phyloP scores from a whole-genome alignment of 2,113 vertebrate genomes.

The Prolemur simus region DNA sequence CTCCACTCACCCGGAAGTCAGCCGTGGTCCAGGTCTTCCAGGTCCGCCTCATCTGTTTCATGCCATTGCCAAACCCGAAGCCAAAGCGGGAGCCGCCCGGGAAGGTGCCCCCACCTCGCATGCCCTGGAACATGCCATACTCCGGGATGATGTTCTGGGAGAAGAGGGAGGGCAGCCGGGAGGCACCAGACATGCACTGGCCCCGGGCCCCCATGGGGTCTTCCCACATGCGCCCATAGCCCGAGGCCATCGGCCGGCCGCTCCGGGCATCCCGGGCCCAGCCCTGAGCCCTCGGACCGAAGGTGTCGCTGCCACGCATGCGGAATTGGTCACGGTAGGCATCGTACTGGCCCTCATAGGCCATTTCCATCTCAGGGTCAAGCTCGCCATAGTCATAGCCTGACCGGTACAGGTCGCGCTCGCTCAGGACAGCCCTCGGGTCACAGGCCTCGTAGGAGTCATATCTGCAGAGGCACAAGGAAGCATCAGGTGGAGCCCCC shows the following conservation, averaged over 20 bases:
- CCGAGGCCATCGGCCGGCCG: conserved; percentile 70
- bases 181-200: conserved; percentile 85
- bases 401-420: conserved; percentile 93
- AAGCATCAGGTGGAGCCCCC: conserved; percentile 18
- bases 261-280: conserved; percentile 86
- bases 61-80: conserved; percentile 84
- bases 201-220: conserved; percentile 88
- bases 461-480: conserved; percentile 88
- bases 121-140: conserved; percentile 87
- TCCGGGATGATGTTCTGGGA: conserved; percentile 91
- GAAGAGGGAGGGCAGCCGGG: conserved; percentile 94
- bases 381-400: conserved; percentile 91
- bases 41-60: conserved; percentile 92
- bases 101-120: conserved; percentile 87
- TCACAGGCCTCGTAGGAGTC: conserved; percentile 95
- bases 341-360: conserved; percentile 90
- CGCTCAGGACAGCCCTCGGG: conserved; percentile 87
- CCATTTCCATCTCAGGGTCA: conserved; percentile 85
- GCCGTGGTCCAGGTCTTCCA: conserved; percentile 84
- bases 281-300: conserved; percentile 84
- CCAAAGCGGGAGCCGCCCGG: conserved; percentile 88
- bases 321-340: conserved; percentile 90
- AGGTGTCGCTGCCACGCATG: conserved; percentile 86
- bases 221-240: conserved; percentile 87
- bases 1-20: conserved; percentile 87